Evolutionary conservation across 2,113 vertebrate genomes (phyloP), one percentile per base, ranked within the genome.

Genomic region (Gallinago paraguaiae): DNA sequence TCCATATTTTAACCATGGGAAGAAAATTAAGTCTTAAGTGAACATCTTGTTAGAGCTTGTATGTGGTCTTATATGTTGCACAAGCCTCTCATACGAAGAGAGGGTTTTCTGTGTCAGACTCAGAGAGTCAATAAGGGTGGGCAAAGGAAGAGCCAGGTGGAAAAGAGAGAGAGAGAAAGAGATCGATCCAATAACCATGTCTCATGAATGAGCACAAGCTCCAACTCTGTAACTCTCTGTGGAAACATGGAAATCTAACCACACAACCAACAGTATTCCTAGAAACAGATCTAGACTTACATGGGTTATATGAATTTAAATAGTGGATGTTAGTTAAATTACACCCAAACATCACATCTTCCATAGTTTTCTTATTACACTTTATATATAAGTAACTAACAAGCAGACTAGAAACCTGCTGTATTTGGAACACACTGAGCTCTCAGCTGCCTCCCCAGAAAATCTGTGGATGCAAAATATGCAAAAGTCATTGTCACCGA

Each of bases 151-250:
- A 51, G 5, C 8, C 43, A 60, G 41, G 81, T 84, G 57, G 63
- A 15, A 65, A 41, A 45, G 11, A 72, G 45, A 69, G 28, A 59
- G 24, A 68, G 30, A 83, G 3, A 46, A 18, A 46, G 37, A 37
- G 8, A 37, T 39, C 37, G 46, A 35, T 22, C 14, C 39, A 59
- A 6, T 31, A 76, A 64, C 0, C 0, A 25, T 13, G 2, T 27
- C 23, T 76, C 30, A 17, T 27, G 19, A 7, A 24, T 17, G 15
- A 60, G 24, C n/a, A 88, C 9, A 14, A 88, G 17, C 43, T 57
- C 4, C 53, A 61, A n/a, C 33, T 78, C n/a, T 25, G 59, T 78
- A 82, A 86, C 22, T 76, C 37, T 59, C 48, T 30, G 9, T 65
- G 30, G 33, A 84, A 84, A 22, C 22, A 7, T 1, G 4, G 65